Evolutionary conservation across 2,888 invertebrate species (phyloP), one percentile per base, ranked within the genome.

Genomic region (Pegoplata infirma): DNA sequence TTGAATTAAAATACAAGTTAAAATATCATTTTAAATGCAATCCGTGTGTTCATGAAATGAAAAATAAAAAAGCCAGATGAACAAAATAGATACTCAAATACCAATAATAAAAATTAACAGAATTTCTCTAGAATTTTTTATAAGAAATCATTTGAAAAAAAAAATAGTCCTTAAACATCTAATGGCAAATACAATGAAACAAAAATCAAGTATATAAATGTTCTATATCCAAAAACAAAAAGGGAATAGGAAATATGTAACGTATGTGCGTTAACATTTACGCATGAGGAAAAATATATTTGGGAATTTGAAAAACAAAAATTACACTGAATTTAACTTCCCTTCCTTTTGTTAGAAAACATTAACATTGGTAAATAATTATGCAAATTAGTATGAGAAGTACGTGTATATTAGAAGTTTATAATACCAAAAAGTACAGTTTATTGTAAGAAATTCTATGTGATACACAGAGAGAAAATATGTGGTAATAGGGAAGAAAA

Each of bases 371-470:
- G 58, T 56, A 75, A 79, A 79, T 79, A 79, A 79, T 79, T 79
- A 79, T 79, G 79, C 75, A 79, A 79, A 79, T 79, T 68, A 75
- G 75, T 71, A 55, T 46, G 67, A 47, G 36, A 21, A 53, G 47
- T 69, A 58, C 64, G 58, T 71, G 63, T 72, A 66, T 40, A 59
- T 59, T 44, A 40, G 46, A 28, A 67, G 16, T 17, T 49, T 55
- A 36, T 10, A 21, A 28, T 28, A 49, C 21, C 2, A 19, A 21
- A 19, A 40, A 40, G 40, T 58, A 21, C 58, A 58, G 36, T 40
- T 40, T 5, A 40, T n/a, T 40, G n/a, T 2, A n/a, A 40, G 25
- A 3, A 3, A 5, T 3, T 12, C n/a, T 40, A 40, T 32, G 10
- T 23, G 23, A 16, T 55, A 40, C n/a, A n/a, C n/a, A n/a, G n/a